Evolutionary conservation across 2,888 invertebrate genomes (phyloP), one percentile per base, ranked within the genome.

Genomic region (Morpho achilles): DNA sequence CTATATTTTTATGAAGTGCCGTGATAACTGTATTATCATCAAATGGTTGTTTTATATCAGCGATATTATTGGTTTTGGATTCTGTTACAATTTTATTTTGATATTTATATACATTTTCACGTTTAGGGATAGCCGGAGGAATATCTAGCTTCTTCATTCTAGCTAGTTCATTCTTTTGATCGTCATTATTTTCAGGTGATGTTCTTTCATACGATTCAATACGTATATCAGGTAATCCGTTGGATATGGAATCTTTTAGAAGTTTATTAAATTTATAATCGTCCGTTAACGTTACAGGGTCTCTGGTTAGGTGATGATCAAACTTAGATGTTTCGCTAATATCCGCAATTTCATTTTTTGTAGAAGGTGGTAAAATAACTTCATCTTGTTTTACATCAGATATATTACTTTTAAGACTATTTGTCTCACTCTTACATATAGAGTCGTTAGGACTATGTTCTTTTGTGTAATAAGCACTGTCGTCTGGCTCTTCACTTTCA

Each of bases 381-480:
- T 44, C 44, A 32, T 57, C 41, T 48, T 9, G n/a, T 9, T 54
- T 59, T 22, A 45, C 50, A 9, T 56, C 51, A 8, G 46, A 58
- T 41, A 7, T 43, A 45, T 59, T 75, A 61, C 85, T 86, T 70
- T 70, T 78, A 51, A 77, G 53, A 68, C 87, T 84, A 46, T 87
- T 86, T 2, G 84, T 76, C 68, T 88, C 87, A 72, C 76, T 81
- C 76, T 84, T 87, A 16, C 69, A 72, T 47, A 79, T 76, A 44
- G 81, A 83, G 61, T 87, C 79, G 63, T 82, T 85, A 9, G 89
- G 88, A 58, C 84, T 88, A 52, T 79, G 86, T 70, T 88, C 88
- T 68, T 88, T 88, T 41, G 89, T 85, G 70, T 84, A 88, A 68
- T 87, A 89, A 23, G 82, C 84, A 56, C 75, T 74, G 60, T 90